Percentiles rank a stretch among this genome's conserved stretches.
Conservation (phyloP, 1,140 invertebrate species). For the Cyclargus thomasi region DNA sequence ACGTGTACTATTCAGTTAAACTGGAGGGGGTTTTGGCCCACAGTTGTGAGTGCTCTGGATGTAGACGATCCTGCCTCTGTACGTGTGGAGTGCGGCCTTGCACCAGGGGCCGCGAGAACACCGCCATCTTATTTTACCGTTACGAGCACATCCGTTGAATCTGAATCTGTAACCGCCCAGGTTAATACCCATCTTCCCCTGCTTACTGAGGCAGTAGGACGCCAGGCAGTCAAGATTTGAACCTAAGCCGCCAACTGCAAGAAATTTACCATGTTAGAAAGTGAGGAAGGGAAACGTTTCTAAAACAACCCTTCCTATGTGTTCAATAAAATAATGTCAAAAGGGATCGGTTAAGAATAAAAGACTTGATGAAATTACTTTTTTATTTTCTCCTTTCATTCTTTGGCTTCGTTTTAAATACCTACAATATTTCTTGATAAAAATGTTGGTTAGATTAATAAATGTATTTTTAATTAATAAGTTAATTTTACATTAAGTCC, state of each 20-base stretch:
- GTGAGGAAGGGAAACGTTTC: background rate
- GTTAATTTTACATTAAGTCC: too few relatives aligned
- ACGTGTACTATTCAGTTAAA: background rate
- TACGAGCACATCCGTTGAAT: slow-evolving; percentile 64
- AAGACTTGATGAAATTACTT: background rate
- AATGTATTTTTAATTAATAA: too few relatives aligned
- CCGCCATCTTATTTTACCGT: slow-evolving; percentile 63
- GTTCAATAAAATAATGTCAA: background rate
- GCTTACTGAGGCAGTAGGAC: slow-evolving; percentile 68
- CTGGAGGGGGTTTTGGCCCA: slow-evolving; percentile 51
- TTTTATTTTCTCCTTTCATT: background rate
- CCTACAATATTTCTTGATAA: background rate
- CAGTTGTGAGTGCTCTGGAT: slow-evolving; percentile 66
- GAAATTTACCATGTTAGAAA: slow-evolving; percentile 25
- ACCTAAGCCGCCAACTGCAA: slow-evolving; percentile 57
- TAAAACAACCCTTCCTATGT: slow-evolving; percentile 14
- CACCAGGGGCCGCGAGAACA: slow-evolving; percentile 66
- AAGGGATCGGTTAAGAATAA: background rate
- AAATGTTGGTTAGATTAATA: too few relatives aligned
- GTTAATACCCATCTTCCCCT: slow-evolving; percentile 69
- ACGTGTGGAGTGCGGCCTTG: slow-evolving; percentile 63
- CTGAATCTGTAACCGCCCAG: slow-evolving; percentile 63
- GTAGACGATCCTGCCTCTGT: slow-evolving; percentile 60
- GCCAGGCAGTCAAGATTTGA: slow-evolving; percentile 59
- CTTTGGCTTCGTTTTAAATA: background rate